Evolutionary conservation across 2,797 vertebrate genomes (phyloP), one percentile per base, ranked within the genome.

Genomic region (Lagocephalus sceleratus): DNA sequence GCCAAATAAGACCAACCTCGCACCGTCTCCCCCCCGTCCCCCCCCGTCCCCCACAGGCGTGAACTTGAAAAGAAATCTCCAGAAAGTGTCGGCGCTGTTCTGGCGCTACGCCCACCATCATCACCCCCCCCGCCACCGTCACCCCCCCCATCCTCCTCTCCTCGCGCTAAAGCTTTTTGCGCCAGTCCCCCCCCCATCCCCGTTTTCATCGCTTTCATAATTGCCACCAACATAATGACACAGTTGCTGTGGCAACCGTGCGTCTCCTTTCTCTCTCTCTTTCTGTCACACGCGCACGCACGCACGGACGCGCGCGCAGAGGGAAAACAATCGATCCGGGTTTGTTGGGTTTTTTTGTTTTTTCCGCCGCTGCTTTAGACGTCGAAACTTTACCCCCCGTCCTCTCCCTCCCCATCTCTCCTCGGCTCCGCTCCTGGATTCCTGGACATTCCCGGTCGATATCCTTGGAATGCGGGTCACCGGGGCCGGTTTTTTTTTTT

Each of bases 221-320:
- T 90, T 90, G 89, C 88, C 88, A 89, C 85, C 86, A 88, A 88
- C 88, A 90, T 91, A 91, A 90, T 91, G 90, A 91, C 87, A 91
- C 87, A 86, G 91, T 92, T 92, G 88, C 90, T 84, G 82, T 90
- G 89, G 90, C 88, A 92, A 92, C 91, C 79, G 47, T 76, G 60
- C 73, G 78, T 82, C 68, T 71, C 56, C 56, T 56, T 44, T 20
- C 60, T 12, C 47, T 46, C 22, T 67, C 60, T 55, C 62, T 39
- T 50, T 25, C 51, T 29, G 7, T 19, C 47, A 10, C 47, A 17
- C 51, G 8, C 51, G 38, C 48, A 35, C 61, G 38, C 57, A n/a
- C 53, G 38, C 48, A 35, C 61, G 38, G 54, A n/a, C 53, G 14
- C 50, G 10, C 51, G 15, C 64, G 49, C 39, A 51, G 50, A 41